These are phyloP conservation scores for Xestia xanthographa DNA, from an alignment of 2,888 invertebrate species.

Conservation along the genomic window DNA sequence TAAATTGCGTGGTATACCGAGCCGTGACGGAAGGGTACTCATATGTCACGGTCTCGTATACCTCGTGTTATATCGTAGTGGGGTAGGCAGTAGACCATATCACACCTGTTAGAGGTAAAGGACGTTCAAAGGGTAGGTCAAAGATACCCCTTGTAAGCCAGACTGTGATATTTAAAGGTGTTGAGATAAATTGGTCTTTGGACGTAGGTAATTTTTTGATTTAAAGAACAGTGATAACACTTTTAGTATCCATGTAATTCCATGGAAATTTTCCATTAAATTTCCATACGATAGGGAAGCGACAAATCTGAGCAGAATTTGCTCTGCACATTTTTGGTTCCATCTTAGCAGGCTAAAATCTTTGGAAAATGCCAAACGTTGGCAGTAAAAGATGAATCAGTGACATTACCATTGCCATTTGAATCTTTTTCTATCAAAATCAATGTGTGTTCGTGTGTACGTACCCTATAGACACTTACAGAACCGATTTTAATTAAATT, in stretches of 20 bases:
- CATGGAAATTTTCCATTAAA: no score
- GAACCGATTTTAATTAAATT: no score
- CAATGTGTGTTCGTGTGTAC: no score
- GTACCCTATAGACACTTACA: no score
- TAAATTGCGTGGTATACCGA: slow-evolving; percentile 31
- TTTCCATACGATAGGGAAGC: not conserved
- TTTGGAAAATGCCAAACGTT: no score
- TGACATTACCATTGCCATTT: no score
- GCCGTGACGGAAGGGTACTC: slow-evolving; percentile 57
- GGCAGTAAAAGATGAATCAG: no score
- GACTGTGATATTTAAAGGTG: not conserved
- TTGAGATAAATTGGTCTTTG: not conserved
- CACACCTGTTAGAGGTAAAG: slow-evolving; percentile 50
- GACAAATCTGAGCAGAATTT: not conserved
- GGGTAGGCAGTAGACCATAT: slow-evolving; percentile 68
- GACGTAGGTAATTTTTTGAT: not conserved
- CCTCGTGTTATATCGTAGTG: slow-evolving; percentile 70
- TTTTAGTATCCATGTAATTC: not conserved
- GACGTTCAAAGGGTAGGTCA: slow-evolving; percentile 18
- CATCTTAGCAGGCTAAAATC: not conserved
- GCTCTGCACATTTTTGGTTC: not conserved
- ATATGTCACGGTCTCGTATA: slow-evolving; percentile 70
- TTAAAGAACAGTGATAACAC: not conserved
- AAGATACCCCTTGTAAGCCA: not conserved
- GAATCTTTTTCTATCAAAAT: no score